Conservation (phyloP, 2,113 vertebrate species). For the Solea senegalensis region DNA sequence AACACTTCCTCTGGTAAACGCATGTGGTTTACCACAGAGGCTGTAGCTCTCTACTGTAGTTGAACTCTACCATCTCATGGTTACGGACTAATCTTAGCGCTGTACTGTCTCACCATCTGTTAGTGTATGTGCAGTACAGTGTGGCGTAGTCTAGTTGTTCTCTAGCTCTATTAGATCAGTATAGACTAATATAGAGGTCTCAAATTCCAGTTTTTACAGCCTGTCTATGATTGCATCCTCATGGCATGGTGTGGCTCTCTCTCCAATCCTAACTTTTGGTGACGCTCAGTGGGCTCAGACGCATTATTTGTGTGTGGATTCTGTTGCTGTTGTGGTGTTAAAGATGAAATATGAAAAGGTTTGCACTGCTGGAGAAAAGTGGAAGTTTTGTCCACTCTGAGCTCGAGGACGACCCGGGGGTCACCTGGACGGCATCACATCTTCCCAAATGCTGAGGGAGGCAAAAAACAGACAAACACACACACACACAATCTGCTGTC, state of each 20-base stretch:
- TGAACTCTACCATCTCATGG: conserved; percentile 79
- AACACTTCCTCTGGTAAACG: conserved; percentile 67
- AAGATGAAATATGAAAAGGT: background rate
- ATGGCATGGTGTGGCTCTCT: conserved; percentile 67
- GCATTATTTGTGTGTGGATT: conserved; percentile 5
- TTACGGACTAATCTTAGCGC: conserved; percentile 84
- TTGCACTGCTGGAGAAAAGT: background rate
- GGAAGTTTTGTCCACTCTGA: conserved; percentile 13
- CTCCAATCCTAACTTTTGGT: conserved; percentile 45
- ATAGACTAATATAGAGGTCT: conserved; percentile 84
- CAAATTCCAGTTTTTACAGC: conserved; percentile 69
- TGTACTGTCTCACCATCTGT: conserved; percentile 81
- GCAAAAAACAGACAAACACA: conserved; percentile 67
- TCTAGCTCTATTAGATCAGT: conserved; percentile 80
- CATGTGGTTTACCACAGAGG: conserved; percentile 74
- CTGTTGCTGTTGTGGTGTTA: conserved; percentile 8
- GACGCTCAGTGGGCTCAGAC: conserved; percentile 24
- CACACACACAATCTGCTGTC: conserved; percentile 60
- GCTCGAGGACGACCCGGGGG: conserved; percentile 37
- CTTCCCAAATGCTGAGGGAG: conserved; percentile 18
- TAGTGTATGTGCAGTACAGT: conserved; percentile 81
- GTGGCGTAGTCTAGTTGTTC: conserved; percentile 82
- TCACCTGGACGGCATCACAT: conserved; percentile 18
- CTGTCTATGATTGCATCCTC: conserved; percentile 71
- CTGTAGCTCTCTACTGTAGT: conserved; percentile 79